Percentiles rank a stretch among this genome's conserved stretches.
Conservation (phyloP, 1,140 invertebrate species). For the Heliconius hewitsoni region DNA sequence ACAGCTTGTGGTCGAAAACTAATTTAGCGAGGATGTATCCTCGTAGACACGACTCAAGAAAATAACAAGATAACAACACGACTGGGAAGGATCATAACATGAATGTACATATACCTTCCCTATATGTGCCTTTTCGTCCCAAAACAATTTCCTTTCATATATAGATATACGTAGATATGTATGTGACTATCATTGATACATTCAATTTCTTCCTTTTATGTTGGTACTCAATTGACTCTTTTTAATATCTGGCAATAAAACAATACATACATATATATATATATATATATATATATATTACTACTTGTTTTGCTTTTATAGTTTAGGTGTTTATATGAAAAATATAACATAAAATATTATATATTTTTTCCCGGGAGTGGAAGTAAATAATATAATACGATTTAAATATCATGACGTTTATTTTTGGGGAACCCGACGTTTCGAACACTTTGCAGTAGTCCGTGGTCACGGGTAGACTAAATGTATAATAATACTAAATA, state of each 20-base stretch:
- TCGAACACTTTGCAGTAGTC: too few species aligned
- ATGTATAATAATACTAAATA: too few species aligned
- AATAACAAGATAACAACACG: slow-evolving; percentile 22
- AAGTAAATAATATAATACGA: too few species aligned
- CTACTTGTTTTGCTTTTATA: neutral
- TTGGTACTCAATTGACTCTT: neutral
- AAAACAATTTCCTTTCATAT: neutral
- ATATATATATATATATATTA: too few species aligned
- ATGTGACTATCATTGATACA: neutral
- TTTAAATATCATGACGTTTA: too few species aligned
- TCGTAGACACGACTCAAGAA: neutral
- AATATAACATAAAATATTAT: too few species aligned
- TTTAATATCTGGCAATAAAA: neutral
- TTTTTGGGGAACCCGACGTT: too few species aligned
- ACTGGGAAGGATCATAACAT: slow-evolving; percentile 25
- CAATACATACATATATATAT: too few species aligned
- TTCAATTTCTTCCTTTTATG: neutral
- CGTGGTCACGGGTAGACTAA: too few species aligned
- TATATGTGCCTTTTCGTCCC: slow-evolving; percentile 7
- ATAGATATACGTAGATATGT: neutral
- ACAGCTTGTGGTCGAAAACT: slow-evolving; percentile 10
- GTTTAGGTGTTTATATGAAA: neutral
- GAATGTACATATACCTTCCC: slow-evolving; percentile 22
- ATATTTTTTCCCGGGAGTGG: too few species aligned
- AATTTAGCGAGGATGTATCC: neutral